Evolutionary conservation across 1,140 invertebrate species (phyloP).

Genomic region (Ceratitis capitata): DNA sequence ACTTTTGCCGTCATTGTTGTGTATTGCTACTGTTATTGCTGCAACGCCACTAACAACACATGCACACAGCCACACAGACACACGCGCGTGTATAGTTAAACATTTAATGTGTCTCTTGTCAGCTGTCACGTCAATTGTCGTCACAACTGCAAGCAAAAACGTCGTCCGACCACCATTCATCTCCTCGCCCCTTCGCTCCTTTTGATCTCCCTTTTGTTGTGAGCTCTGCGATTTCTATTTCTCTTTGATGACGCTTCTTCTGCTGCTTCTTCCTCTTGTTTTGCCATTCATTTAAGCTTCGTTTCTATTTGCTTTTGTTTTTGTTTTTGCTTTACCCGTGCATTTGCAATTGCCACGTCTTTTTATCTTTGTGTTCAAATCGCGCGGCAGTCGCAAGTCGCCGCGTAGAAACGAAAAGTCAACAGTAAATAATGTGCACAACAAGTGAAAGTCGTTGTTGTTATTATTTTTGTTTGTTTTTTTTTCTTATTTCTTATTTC

Average conservation of each 20-base stretch:
- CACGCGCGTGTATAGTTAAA: neutral
- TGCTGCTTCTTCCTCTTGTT: neutral
- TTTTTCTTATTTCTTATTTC: neutral
- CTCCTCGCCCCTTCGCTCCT: neutral
- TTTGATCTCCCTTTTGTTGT: neutral
- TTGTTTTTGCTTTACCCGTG: too few species aligned
- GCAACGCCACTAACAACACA: neutral
- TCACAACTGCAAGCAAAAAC: neutral
- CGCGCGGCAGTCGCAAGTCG: neutral
- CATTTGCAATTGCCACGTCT: conserved; percentile 23
- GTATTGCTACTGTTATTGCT: neutral
- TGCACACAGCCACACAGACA: neutral
- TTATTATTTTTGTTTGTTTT: neutral
- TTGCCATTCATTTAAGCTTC: conserved; percentile 3
- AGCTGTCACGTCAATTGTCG: conserved; percentile 25
- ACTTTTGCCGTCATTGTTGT: neutral
- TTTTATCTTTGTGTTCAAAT: conserved; percentile 19
- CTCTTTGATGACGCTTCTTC: neutral
- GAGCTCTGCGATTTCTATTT: conserved; percentile 27
- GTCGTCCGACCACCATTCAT: neutral
- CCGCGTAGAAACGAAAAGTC: neutral
- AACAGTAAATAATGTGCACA: conserved; percentile 36
- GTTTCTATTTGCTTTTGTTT: neutral
- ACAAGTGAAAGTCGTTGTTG: conserved; percentile 35
- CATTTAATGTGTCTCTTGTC: neutral